A percentile compares a stretch with the other conserved stretches of the same genome.
Conservation (phyloP, 2,888 invertebrate species). For the Cephus spinipes region DNA sequence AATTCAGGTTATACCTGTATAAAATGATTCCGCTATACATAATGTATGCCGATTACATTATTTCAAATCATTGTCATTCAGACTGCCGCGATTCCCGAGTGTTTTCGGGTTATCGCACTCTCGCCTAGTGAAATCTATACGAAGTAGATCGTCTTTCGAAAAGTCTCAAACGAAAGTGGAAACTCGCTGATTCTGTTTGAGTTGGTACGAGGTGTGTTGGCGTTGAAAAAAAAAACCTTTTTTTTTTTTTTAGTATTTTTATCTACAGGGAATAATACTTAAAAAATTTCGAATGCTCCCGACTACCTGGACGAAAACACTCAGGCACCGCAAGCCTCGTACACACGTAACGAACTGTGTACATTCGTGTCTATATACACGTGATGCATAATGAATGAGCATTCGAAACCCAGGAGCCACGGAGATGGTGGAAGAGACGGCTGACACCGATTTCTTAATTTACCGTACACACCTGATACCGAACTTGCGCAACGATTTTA, state of each 20-base stretch:
- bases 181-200: not conserved
- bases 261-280: constrained; percentile 19
- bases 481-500: constrained; percentile 21
- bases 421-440: constrained; percentile 3
- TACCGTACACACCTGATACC: constrained; percentile 24
- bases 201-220: not conserved
- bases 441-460: constrained; percentile 24
- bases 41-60: not conserved
- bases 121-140: not conserved
- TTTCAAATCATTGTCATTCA: not conserved
- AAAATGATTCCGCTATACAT: not conserved
- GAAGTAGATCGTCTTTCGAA: not conserved
- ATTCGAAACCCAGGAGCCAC: constrained; percentile 6
- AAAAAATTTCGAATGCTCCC: not conserved
- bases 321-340: not conserved
- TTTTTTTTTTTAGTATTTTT: too few species aligned
- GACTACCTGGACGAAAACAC: not conserved
- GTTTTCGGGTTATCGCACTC: not conserved
- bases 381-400: constrained; percentile 13
- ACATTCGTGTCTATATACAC: not conserved
- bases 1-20: not conserved
- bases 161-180: not conserved
- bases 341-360: not conserved
- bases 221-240: not conserved
- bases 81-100: not conserved